phyloP scores from a whole-genome alignment of 2,113 vertebrate species.

The Corythoichthys haematopterus region DNA sequence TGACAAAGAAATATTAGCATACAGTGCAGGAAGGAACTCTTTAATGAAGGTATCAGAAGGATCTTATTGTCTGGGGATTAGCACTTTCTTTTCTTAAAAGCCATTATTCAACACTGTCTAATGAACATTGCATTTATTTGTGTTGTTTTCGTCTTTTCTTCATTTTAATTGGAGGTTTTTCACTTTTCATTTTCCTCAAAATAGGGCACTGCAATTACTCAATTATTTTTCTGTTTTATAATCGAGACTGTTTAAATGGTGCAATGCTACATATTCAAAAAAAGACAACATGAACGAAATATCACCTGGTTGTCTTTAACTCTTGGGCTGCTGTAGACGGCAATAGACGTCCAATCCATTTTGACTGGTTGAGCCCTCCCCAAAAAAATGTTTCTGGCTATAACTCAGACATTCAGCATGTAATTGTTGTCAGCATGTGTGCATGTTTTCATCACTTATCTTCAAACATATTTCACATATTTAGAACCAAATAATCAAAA shows the following conservation, averaged over 20 bases:
- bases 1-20: conserved; percentile 75
- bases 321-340: not conserved
- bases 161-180: conserved; percentile 75
- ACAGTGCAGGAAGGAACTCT: conserved; percentile 63
- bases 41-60: conserved; percentile 77
- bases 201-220: conserved; percentile 73
- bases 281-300: conserved; percentile 45
- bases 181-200: conserved; percentile 63
- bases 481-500: no score
- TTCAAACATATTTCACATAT: no score
- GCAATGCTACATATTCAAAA: conserved; percentile 44
- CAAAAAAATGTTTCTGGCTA: no score
- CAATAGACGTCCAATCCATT: conserved; percentile 1
- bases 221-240: conserved; percentile 61
- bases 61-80: conserved; percentile 74
- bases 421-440: no score
- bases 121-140: conserved; percentile 76
- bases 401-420: no score
- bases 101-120: conserved; percentile 74
- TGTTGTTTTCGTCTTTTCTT: conserved; percentile 73
- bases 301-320: not conserved
- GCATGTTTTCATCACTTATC: no score
- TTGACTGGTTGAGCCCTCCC: no score
- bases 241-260: conserved; percentile 43
- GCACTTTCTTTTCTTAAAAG: conserved; percentile 72